Base-by-base conservation (phyloP, 2,888 invertebrate genomes). In the Phengaris alcon region DNA sequence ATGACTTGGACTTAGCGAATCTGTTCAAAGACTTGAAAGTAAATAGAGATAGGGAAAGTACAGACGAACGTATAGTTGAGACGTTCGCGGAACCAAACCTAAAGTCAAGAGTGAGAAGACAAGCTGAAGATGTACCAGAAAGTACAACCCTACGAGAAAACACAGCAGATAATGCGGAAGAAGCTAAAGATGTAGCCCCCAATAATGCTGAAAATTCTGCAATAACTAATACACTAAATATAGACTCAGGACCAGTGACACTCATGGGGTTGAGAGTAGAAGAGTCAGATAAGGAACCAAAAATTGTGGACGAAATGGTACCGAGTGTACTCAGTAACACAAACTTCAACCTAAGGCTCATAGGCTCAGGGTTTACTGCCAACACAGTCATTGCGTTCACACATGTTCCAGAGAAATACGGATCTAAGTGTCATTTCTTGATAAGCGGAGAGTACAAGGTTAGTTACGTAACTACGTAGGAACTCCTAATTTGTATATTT, bases 181-280 rank as follows among this genome's bases (percentile, higher is more conserved):
- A 48, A 15, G 6, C 70, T 12, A 70, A 15, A 64, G 22, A 22
- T 10, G 13, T 46, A 6, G 70, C 51, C 15, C 1, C 70, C 0
- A 72, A 54, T 52, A 64, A 64, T 13, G 64, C 64, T 6, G 64
- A 64, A 9, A 64, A 35, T 64, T 35, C 64, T 44, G 35, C 35
- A 64, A 22, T 9, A 59, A 2, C 22, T 59, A 59, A 59, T 10
- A n/a, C 59, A 35, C 22, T 59, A 5, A 64, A 6, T 35, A 5
- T 64, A 12, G 35, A 22, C 10, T 35, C 64, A 10, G 72, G 52
- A 7, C 52, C 72, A 7, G 22, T 72, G 35, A 72, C 52, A 52
- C 51, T 92, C 0, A 79, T 89, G 81, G 93, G 92, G 3, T 77
- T 93, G 0, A 84, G 93, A 55, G 85, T 93, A 0, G 93, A 93